A percentile compares a stretch with the other conserved stretches of the same genome.
phyloP scores from a whole-genome alignment of 2,888 invertebrate species.

The Coelogynopora nodosa region DNA sequence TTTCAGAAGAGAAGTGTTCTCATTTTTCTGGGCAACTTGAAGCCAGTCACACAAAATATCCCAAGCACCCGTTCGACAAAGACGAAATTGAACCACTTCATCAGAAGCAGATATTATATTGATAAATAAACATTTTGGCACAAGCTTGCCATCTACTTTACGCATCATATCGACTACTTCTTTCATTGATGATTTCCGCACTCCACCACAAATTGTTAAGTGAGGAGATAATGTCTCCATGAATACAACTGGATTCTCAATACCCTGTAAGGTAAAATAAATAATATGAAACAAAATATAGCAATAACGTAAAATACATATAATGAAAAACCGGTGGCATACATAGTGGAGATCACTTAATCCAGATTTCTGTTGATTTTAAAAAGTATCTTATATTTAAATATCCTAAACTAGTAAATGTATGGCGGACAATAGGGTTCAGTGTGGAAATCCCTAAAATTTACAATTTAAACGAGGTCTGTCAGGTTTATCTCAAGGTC shows the following conservation, averaged over 20 bases:
- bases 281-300: too few species aligned
- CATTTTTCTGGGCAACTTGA: constrained; percentile 75
- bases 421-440: too few species aligned
- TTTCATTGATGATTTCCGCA: not conserved
- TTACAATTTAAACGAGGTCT: too few species aligned
- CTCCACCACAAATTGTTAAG: not conserved
- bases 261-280: not conserved
- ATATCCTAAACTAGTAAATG: too few species aligned
- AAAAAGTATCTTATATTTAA: too few species aligned
- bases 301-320: too few species aligned
- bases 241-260: not conserved
- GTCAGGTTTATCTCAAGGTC: too few species aligned
- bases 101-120: constrained; percentile 32
- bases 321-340: too few species aligned
- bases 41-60: constrained; percentile 82
- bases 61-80: constrained; percentile 73
- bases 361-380: too few species aligned
- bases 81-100: not conserved
- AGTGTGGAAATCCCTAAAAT: too few species aligned
- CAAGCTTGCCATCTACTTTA: constrained; percentile 3
- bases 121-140: constrained; percentile 33
- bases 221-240: not conserved
- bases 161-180: not conserved
- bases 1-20: constrained; percentile 80
- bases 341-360: too few species aligned